These are phyloP conservation scores for Trinectes maculatus DNA, from an alignment of 2,113 vertebrate species.

Conservation along the genomic window DNA sequence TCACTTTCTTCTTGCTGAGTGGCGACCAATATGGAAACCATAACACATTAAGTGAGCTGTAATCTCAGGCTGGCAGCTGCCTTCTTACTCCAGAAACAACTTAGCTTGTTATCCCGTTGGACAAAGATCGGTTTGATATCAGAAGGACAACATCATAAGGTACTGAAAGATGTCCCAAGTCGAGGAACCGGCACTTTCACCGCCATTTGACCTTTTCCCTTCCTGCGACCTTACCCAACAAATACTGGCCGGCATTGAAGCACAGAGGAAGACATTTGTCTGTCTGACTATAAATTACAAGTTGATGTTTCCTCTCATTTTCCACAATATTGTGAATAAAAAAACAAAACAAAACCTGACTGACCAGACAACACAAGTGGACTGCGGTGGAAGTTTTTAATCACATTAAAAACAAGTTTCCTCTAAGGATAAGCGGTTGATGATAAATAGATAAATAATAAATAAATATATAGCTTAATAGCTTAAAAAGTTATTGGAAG, in stretches of 20 bases:
- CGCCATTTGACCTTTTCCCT: constrained; percentile 55
- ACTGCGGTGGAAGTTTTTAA: too few relatives aligned
- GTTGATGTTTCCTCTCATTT: constrained; percentile 43
- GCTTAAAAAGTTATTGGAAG: too few relatives aligned
- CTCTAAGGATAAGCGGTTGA: too few relatives aligned
- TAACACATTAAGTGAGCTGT: constrained; percentile 8
- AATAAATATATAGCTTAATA: too few relatives aligned
- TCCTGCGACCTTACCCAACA: constrained; percentile 41
- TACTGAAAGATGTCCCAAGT: constrained; percentile 5
- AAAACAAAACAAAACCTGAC: constrained; percentile 42
- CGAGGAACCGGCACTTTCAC: constrained; percentile 43
- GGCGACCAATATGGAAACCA: constrained; percentile 8
- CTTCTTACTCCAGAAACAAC: constrained; percentile 28
- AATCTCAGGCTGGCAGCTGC: constrained; percentile 54
- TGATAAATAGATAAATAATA: too few relatives aligned
- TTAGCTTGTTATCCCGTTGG: constrained; percentile 7
- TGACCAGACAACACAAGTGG: constrained; percentile 22
- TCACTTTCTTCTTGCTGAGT: constrained; percentile 48
- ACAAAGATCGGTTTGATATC: constrained; percentile 22
- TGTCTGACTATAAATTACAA: constrained; percentile 36
- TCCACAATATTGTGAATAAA: constrained; percentile 37
- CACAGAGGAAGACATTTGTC: constrained; percentile 33
- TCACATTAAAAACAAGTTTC: too few relatives aligned
- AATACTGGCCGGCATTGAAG: constrained; percentile 18
- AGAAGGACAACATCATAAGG: constrained; percentile 21